These are phyloP conservation scores for Clanis bilineata DNA, from an alignment of 2,888 invertebrate genomes.

Conservation along the genomic window DNA sequence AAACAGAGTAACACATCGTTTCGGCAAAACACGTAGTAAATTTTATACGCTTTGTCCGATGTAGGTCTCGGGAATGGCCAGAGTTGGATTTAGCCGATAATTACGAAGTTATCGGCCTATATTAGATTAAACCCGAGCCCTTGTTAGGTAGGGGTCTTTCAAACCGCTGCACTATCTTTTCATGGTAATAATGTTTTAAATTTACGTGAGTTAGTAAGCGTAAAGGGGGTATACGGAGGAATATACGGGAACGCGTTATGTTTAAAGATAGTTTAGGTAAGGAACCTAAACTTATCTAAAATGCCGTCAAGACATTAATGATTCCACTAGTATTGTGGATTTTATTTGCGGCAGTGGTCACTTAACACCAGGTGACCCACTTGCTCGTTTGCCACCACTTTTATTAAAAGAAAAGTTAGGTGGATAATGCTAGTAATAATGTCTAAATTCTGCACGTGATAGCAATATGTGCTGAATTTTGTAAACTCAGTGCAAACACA, in stretches of 20 bases:
- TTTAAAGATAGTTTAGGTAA: too few relatives aligned
- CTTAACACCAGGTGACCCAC: too few relatives aligned
- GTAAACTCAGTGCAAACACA: background rate
- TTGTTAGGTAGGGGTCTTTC: background rate
- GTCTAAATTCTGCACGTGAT: background rate
- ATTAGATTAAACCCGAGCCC: slow-evolving; percentile 4
- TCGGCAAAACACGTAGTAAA: slow-evolving; percentile 58
- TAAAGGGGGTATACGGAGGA: too few relatives aligned
- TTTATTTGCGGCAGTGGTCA: too few relatives aligned
- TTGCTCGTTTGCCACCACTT: too few relatives aligned
- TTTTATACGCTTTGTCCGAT: slow-evolving; percentile 45
- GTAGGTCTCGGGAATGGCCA: slow-evolving; percentile 31
- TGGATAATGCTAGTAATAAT: too few relatives aligned
- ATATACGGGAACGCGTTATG: too few relatives aligned
- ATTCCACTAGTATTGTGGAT: too few relatives aligned
- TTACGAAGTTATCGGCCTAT: background rate
- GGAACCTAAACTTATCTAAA: too few relatives aligned
- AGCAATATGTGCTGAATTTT: background rate
- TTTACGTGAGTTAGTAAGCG: background rate
- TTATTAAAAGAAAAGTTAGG: too few relatives aligned
- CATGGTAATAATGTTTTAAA: background rate
- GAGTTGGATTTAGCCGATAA: slow-evolving; percentile 15
- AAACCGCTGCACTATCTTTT: background rate
- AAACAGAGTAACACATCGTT: slow-evolving; percentile 69
- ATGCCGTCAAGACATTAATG: too few relatives aligned